Evolutionary conservation across 2,888 invertebrate genomes (phyloP), one percentile per base, ranked within the genome.

Genomic region (Pegoplata infirma): DNA sequence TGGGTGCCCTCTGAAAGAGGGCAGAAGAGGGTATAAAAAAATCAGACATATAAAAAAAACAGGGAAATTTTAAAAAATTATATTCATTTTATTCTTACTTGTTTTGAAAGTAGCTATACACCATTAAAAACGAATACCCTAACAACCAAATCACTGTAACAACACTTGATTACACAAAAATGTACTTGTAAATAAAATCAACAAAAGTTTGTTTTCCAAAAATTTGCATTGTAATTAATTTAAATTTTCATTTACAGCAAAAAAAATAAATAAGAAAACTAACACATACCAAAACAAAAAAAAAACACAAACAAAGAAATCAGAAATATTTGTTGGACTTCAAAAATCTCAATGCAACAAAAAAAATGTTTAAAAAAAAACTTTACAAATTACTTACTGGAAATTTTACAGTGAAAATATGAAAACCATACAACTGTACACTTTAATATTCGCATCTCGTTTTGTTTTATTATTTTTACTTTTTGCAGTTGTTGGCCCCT

Each of bases 171-270:
- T 56, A 23, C 3, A n/a, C 3, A 49, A 47, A 36, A 16, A 63
- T 47, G 7, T 56, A 12, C 17, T 2, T 51, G 7, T 8, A 19
- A 56, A 72, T 36, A 36, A 72, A 56, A 64, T 14, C 58, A 73
- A 21, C 17, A 67, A 59, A 19, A 17, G 58, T n/a, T 59, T 47
- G 12, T 49, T 40, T 47, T 25, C 23, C 23, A 67, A 53, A 44
- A 74, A 67, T 67, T 67, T 59, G 28, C 58, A 46, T 67, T 17
- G 28, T 67, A 67, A 67, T 74, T 74, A 74, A 74, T 66, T 74
- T 36, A 53, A 61, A 67, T 59, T 53, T 16, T 59, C 16, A 21
- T 1, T 21, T 58, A 23, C 21, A n/a, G 1, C 1, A 5, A n/a
- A n/a, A 10, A 25, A 53, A 23, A 21, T 5, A 73, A 66, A 58